Base-by-base conservation (phyloP, 1,140 invertebrate genomes). In the Cheumatopsyche charites region DNA sequence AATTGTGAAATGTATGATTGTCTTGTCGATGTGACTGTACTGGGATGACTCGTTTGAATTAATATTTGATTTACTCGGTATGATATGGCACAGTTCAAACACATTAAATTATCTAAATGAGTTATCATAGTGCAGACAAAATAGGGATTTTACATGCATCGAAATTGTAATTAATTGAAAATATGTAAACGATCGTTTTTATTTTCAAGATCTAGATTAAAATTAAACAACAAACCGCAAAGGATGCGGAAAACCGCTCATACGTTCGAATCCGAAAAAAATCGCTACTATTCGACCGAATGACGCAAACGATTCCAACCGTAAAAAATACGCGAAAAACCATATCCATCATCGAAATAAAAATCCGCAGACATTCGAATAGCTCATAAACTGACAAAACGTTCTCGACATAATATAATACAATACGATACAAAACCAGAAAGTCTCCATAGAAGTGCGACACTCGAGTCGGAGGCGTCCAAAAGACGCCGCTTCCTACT, bases 171-270 rank as follows among this genome's bases (percentile, higher is more conserved):
- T n/a, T n/a, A n/a, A n/a, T n/a, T n/a, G 9, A 36, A 36, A 36
- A 36, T 36, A 36, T 36, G 29, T 36, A 36, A 4, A 36, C 29
- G n/a, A n/a, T n/a, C n/a, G n/a, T n/a, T n/a, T n/a, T n/a, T n/a
- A n/a, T n/a, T n/a, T n/a, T n/a, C n/a, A n/a, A n/a, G n/a, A n/a
- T n/a, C n/a, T n/a, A 36, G 3, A 36, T 4, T 4, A 36, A 36
- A 36, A 36, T 36, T 4, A 36, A 36, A 36, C 29, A 3, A 9
- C 29, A 9, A 58, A 7, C 7, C 5, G 13, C 1, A 58, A 23
- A 58, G 55, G 55, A 58, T 58, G 55, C 4, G 55, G 55, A 58
- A 58, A 58, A 58, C 55, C 55, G 23, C 55, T 25, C 23, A 13
- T 7, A 25, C 19, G 55, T 23, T 12, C 21, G 9, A 58, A 58